Conservation (phyloP, 2,113 vertebrate genomes). For the Phyllostomus discolor region DNA sequence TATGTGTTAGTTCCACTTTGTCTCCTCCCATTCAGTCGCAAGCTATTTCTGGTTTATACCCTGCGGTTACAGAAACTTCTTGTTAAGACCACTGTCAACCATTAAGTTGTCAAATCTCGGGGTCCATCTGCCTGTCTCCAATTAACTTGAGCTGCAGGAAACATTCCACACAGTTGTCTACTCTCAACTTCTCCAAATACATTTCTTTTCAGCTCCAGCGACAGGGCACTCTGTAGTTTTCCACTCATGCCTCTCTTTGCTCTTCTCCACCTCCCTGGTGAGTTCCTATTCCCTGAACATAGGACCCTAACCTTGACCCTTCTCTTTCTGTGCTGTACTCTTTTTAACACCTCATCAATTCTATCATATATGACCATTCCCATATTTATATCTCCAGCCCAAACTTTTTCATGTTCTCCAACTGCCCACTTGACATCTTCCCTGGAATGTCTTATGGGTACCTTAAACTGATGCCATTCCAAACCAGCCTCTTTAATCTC, state of each 20-base stretch:
- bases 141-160: not conserved
- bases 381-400: not conserved
- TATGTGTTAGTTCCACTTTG: not conserved
- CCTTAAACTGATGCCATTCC: not conserved
- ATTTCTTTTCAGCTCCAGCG: not conserved
- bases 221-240: not conserved
- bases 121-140: not conserved
- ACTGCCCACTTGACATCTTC: no score
- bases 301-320: not conserved
- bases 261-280: not conserved
- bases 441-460: not conserved
- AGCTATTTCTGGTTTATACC: not conserved
- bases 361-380: not conserved
- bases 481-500: not conserved
- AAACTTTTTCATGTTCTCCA: not conserved
- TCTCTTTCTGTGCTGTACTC: not conserved
- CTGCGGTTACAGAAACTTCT: not conserved
- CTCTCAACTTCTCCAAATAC: not conserved
- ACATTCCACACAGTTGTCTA: rapidly evolving
- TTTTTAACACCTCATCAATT: not conserved
- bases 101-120: not conserved
- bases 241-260: not conserved
- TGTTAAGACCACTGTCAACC: not conserved
- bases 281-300: not conserved
- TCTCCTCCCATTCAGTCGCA: not conserved